Conservation (phyloP, 2,113 vertebrate genomes). For the Pimephales promelas region DNA sequence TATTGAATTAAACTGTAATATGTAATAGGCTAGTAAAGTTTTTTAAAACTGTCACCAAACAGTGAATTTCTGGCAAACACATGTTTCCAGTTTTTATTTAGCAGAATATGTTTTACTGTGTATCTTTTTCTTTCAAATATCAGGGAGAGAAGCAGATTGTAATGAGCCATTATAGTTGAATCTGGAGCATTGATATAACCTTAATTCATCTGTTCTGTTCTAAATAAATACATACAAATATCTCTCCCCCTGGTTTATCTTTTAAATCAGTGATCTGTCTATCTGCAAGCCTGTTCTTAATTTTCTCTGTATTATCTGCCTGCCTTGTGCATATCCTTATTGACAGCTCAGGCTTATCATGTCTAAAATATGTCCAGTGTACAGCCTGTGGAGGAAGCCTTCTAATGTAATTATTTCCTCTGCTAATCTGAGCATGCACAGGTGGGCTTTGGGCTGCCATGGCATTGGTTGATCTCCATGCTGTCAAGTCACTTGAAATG, state of each 20-base stretch:
- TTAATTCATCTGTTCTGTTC: slow-evolving; percentile 16
- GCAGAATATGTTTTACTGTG: no score
- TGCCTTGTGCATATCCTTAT: slow-evolving; percentile 25
- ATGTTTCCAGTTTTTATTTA: no score
- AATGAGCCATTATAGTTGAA: not conserved
- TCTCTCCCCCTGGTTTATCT: not conserved
- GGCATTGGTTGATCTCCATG: slow-evolving; percentile 40
- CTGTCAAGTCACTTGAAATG: slow-evolving; percentile 7
- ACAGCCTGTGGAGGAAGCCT: slow-evolving; percentile 24
- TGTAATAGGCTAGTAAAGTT: not conserved
- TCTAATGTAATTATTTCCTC: slow-evolving; percentile 43
- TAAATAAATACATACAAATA: not conserved
- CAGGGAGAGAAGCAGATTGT: not conserved
- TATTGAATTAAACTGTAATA: not conserved
- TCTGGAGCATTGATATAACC: not conserved
- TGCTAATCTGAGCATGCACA: slow-evolving; percentile 50
- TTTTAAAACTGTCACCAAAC: no score
- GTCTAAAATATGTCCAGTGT: slow-evolving; percentile 45
- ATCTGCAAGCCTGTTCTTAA: not conserved
- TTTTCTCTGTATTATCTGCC: slow-evolving; percentile 16
- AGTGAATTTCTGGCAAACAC: no score
- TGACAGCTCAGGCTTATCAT: slow-evolving; percentile 45
- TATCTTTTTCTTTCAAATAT: not conserved
- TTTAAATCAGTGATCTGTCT: not conserved
- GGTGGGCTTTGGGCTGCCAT: slow-evolving; percentile 27